Percentiles rank a stretch among this genome's conserved stretches.
Evolutionary conservation across 2,797 vertebrate species (phyloP).

Genomic region (Mus minutoides): DNA sequence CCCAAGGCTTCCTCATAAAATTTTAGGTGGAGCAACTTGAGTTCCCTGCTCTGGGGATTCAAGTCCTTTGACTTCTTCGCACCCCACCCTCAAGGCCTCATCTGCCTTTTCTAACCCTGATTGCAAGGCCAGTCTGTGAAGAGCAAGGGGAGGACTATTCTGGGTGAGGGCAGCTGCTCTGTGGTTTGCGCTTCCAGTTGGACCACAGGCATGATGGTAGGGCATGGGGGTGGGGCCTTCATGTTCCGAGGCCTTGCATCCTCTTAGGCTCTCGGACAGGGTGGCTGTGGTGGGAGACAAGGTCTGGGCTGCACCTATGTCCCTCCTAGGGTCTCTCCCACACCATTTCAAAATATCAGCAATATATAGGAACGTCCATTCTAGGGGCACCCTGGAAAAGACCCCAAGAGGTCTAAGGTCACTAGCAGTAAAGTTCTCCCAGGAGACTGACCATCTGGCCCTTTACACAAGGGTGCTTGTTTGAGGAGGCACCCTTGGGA

Average conservation of each 20-base stretch:
- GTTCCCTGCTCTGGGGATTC: neutral
- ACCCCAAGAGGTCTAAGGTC: neutral
- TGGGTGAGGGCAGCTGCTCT: neutral
- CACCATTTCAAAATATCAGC: neutral
- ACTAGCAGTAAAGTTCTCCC: neutral
- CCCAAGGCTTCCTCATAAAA: neutral
- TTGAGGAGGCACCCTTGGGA: neutral
- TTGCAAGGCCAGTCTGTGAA: neutral
- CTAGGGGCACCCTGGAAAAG: neutral
- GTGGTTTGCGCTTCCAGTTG: neutral
- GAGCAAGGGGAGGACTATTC: rapidly evolving
- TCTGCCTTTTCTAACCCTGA: neutral
- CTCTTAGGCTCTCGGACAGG: neutral
- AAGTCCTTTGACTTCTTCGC: neutral
- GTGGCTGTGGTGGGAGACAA: neutral
- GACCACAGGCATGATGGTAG: neutral
- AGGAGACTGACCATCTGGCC: neutral
- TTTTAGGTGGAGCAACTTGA: neutral
- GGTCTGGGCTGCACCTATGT: neutral
- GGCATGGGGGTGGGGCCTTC: neutral
- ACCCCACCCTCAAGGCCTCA: neutral
- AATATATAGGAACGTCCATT: neutral
- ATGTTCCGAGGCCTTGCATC: neutral
- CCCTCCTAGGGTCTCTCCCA: neutral
- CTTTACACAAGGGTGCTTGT: neutral